Evolutionary conservation across 2,113 vertebrate genomes (phyloP).

Genomic region (Rhynchopsitta pachyrhyncha): DNA sequence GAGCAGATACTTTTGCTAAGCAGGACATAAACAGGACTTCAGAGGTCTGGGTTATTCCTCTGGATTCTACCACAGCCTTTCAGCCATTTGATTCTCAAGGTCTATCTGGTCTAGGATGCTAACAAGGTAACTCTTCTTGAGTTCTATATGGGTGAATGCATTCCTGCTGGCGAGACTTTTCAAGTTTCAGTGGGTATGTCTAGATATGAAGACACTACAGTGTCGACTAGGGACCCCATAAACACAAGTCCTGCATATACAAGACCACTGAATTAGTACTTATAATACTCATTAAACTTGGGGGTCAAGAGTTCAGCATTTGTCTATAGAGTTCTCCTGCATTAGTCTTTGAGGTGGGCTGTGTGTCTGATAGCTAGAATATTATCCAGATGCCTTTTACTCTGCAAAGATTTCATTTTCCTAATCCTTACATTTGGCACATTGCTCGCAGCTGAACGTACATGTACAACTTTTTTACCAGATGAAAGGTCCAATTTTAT

Average conservation of each 20-base stretch:
- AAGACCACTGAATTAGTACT: neutral
- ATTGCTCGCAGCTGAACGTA: neutral
- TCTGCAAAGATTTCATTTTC: neutral
- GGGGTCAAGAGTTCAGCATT: neutral
- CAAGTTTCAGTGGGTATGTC: neutral
- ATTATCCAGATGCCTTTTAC: neutral
- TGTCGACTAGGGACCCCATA: neutral
- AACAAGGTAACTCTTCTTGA: neutral
- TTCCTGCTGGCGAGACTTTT: neutral
- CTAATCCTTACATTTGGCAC: neutral
- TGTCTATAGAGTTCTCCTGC: neutral
- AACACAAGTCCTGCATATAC: neutral
- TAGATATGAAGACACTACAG: neutral
- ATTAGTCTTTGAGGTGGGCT: neutral
- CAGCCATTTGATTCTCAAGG: neutral
- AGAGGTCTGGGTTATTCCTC: neutral
- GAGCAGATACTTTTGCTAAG: neutral
- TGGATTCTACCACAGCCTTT: neutral
- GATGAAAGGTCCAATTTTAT: neutral
- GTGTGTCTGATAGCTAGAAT: neutral
- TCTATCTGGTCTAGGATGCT: neutral
- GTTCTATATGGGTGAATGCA: neutral
- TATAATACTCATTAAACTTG: neutral
- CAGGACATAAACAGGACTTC: neutral
- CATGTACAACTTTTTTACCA: neutral